These are phyloP conservation scores for Amphiprion ocellaris DNA, from an alignment of 2,113 vertebrate species.

Conservation along the genomic window DNA sequence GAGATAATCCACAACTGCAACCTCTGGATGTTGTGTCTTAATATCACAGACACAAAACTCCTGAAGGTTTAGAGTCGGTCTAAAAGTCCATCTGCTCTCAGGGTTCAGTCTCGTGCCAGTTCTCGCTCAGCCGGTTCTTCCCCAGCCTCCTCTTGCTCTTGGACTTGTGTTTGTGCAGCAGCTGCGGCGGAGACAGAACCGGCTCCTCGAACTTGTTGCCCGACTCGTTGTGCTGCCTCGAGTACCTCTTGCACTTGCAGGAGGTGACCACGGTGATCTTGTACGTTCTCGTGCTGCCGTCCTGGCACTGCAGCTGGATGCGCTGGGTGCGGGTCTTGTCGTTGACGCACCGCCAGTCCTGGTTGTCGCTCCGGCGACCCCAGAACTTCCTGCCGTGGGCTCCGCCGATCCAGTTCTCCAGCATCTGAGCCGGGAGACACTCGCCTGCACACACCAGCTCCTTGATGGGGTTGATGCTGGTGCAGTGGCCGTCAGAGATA, in stretches of 20 bases:
- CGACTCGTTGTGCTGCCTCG: conserved; percentile 94
- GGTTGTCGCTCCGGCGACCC: conserved; percentile 88
- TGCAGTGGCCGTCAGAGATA: conserved; percentile 97
- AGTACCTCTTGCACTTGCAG: conserved; percentile 96
- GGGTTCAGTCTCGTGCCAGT: conserved; percentile 87
- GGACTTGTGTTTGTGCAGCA: conserved; percentile 89
- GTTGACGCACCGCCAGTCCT: conserved; percentile 95
- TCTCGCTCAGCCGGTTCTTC: conserved; percentile 88
- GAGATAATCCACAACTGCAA: conserved; percentile 64
- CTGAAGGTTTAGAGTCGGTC: conserved; percentile 17
- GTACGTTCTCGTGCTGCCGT: conserved; percentile 95
- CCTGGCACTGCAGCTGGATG: conserved; percentile 95
- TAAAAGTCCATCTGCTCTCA: conserved; percentile 53
- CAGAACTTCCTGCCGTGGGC: conserved; percentile 90
- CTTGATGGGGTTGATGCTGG: conserved; percentile 94
- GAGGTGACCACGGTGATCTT: conserved; percentile 94
- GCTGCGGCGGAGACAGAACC: conserved; percentile 84
- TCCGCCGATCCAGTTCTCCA: conserved; percentile 97
- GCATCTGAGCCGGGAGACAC: conserved; percentile 92
- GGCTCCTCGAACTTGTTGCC: conserved; percentile 88
- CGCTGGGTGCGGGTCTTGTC: conserved; percentile 94
- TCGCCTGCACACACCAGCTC: conserved; percentile 96
- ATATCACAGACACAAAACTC: conserved; percentile 15
- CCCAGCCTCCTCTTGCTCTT: conserved; percentile 90
- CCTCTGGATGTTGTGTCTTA: conserved; percentile 18